Base-by-base conservation (phyloP, 2,888 invertebrate genomes). In the Byasa hedistus region DNA sequence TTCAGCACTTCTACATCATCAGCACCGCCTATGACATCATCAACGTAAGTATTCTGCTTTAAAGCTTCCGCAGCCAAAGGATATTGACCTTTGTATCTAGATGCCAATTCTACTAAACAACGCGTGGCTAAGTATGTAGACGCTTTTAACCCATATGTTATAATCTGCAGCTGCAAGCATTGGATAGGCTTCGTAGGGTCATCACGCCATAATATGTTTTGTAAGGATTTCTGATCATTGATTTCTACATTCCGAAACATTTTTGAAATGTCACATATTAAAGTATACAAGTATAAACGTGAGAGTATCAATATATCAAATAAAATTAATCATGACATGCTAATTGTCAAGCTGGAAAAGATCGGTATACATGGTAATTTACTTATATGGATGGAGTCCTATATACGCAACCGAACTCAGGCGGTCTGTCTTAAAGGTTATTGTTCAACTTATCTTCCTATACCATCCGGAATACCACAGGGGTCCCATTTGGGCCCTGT, bases 131-230 rank as follows among this genome's bases (percentile, higher is more conserved):
- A 10, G 51, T 52, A 69, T 8, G 66, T 44, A 24, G 69, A 69
- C 22, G 57, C 48, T 17, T 64, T 69, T 23, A 69, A 32, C 17
- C 69, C 69, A 62, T 69, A 69, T 3, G 66, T 67, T 7, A 69
- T 52, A 3, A 67, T 69, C 44, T 69, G 65, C 15, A 69, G 52
- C 60, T 67, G 66, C 19, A 67, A 21, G 27, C 63, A 64, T 19
- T 39, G 39, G 3, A 68, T 48, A 15, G 58, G 27, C 48, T 62
- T 22, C 22, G 19, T 58, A 8, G 55, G 21, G 17, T 21, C 22
- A 55, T 61, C 61, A 2, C 66, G 44, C 69, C 69, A 69, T 10
- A 69, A 54, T 52, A 62, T 65, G 21, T 65, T 65, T 36, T 65
- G 65, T 5, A 65, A 51, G 3, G 21, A 19, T 32, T 24, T 59